Percentiles rank a stretch among this genome's conserved stretches.
Conservation (phyloP, 1,140 invertebrate genomes). For the Ceratitis capitata region DNA sequence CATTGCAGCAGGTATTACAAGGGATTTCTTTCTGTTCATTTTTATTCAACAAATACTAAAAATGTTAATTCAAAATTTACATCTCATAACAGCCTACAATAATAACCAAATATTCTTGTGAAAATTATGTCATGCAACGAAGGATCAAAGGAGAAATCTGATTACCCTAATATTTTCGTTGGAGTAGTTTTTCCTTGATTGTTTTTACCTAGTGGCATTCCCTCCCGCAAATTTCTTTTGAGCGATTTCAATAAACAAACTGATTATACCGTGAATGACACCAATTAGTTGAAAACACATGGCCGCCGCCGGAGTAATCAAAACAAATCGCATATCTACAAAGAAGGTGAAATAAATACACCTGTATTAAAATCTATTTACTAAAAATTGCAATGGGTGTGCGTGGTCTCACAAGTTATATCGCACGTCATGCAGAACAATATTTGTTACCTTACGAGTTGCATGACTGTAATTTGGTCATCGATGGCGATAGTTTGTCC, state of each 20-base stretch:
- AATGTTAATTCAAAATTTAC: too few relatives aligned
- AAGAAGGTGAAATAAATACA: neutral
- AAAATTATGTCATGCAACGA: too few relatives aligned
- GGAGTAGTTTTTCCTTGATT: neutral
- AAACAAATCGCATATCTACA: neutral
- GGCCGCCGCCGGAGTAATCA: neutral
- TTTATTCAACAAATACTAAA: too few relatives aligned
- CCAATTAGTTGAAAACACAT: neutral
- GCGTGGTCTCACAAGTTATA: constrained; percentile 81
- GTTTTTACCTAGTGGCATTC: neutral
- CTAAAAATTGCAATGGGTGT: constrained; percentile 75
- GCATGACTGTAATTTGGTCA: constrained; percentile 76
- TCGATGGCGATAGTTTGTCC: constrained; percentile 84
- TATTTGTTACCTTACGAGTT: constrained; percentile 75
- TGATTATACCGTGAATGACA: neutral
- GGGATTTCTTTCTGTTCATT: too few relatives aligned
- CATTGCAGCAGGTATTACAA: neutral
- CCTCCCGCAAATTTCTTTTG: too few relatives aligned
- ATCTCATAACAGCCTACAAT: too few relatives aligned
- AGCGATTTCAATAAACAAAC: neutral
- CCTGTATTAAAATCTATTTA: neutral
- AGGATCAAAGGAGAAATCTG: too few relatives aligned
- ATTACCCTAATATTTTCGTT: too few relatives aligned
- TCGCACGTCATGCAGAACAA: constrained; percentile 73
- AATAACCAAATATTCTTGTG: too few relatives aligned